Conservation (phyloP, 2,888 invertebrate genomes). For the Amiota mariae region DNA sequence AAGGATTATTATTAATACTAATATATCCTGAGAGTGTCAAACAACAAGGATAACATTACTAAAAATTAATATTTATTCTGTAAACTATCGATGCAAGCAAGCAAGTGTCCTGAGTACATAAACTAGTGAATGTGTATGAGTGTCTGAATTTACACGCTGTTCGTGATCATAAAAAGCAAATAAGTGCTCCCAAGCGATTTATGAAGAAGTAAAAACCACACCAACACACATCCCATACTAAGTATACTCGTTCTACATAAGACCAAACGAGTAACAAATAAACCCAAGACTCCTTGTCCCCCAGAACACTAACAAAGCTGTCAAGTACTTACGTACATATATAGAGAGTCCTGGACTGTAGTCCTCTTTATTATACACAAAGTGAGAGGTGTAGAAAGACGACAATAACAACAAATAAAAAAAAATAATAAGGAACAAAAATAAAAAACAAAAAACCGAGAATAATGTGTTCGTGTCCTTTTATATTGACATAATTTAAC, state of each 20-base stretch:
- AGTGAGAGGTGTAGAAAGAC: too few relatives aligned
- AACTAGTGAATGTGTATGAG: too few relatives aligned
- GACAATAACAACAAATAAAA: not conserved
- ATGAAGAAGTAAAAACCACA: not conserved
- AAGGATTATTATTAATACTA: too few relatives aligned
- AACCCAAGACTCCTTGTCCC: not conserved
- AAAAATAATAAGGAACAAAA: not conserved
- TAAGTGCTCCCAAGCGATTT: constrained; percentile 25
- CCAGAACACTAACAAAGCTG: too few relatives aligned
- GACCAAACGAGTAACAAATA: not conserved
- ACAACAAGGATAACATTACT: constrained; percentile 1
- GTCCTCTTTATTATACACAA: too few relatives aligned
- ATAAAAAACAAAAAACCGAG: not conserved
- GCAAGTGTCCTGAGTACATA: not conserved
- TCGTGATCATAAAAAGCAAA: constrained; percentile 6
- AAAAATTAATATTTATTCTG: constrained; percentile 28
- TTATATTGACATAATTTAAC: constrained; percentile 21
- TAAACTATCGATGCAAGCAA: constrained; percentile 1
- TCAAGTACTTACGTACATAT: too few relatives aligned
- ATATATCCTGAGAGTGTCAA: constrained; percentile 1
- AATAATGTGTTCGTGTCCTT: not conserved
- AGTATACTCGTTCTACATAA: too few relatives aligned
- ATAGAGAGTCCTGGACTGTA: too few relatives aligned
- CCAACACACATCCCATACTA: not conserved
- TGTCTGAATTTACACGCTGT: not conserved